phyloP scores from a whole-genome alignment of 2,888 invertebrate species.

The Arrhopalites spinosus region DNA sequence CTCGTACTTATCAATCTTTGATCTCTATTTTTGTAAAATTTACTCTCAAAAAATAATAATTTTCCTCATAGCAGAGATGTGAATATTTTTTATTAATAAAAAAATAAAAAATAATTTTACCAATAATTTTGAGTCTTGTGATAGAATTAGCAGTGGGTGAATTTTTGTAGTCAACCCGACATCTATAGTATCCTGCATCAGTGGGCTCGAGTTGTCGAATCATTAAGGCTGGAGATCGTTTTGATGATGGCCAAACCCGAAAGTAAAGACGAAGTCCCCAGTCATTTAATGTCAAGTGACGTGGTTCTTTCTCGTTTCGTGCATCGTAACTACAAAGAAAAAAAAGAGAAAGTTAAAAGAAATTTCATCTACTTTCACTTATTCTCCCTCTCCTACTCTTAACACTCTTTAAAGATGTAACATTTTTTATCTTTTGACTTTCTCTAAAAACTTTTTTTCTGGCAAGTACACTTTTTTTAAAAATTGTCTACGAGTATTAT shows the following conservation, averaged over 20 bases:
- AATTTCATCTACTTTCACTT: neutral
- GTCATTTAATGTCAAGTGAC: constrained; percentile 55
- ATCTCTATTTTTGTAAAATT: neutral
- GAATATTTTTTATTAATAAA: too few species aligned
- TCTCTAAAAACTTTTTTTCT: too few species aligned
- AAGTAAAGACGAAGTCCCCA: constrained; percentile 55
- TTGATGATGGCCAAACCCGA: constrained; percentile 50
- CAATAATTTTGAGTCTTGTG: constrained; percentile 84
- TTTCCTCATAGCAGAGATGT: too few species aligned
- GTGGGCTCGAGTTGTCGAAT: constrained; percentile 50
- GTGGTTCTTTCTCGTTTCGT: constrained; percentile 51
- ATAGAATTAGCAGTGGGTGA: constrained; percentile 85
- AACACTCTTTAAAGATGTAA: too few species aligned
- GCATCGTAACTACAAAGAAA: constrained; percentile 52
- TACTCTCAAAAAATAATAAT: constrained; percentile 14
- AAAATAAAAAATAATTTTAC: too few species aligned
- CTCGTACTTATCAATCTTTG: neutral
- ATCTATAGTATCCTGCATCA: constrained; percentile 74
- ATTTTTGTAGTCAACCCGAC: constrained; percentile 85
- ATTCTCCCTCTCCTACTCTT: neutral
- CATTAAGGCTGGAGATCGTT: constrained; percentile 53
- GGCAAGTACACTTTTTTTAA: too few species aligned
- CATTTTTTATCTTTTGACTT: too few species aligned
- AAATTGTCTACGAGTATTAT: too few species aligned
- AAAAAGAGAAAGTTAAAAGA: constrained; percentile 33